A percentile compares a stretch with the other conserved stretches of the same genome.
phyloP scores from a whole-genome alignment of 1,140 invertebrate species.

The Aricia agestis region DNA sequence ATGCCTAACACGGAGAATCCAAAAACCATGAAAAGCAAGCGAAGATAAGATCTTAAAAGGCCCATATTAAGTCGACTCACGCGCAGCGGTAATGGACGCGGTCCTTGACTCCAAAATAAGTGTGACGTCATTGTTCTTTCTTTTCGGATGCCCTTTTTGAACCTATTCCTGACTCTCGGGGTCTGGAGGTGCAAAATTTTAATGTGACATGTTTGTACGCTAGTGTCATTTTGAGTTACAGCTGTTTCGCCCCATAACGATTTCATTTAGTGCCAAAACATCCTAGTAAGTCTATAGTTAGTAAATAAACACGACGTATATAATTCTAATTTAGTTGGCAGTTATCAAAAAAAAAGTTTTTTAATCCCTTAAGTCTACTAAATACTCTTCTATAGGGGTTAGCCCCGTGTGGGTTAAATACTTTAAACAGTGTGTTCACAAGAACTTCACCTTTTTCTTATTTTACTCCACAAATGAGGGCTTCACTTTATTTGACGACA shows the following conservation, averaged over 20 bases:
- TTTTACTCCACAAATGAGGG: neutral
- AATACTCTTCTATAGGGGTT: too few species aligned
- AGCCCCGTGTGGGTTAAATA: neutral
- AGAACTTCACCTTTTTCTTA: neutral
- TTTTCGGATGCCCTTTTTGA: slow-evolving; percentile 20
- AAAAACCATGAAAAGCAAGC: slow-evolving; percentile 43
- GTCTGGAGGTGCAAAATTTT: too few species aligned
- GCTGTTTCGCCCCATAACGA: too few species aligned
- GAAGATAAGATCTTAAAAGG: slow-evolving; percentile 36
- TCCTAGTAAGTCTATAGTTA: too few species aligned
- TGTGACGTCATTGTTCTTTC: slow-evolving; percentile 35
- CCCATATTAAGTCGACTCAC: slow-evolving; percentile 42
- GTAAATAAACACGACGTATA: too few species aligned
- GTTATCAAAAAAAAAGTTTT: too few species aligned
- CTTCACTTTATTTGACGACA: neutral
- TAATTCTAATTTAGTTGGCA: too few species aligned
- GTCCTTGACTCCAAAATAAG: slow-evolving; percentile 53
- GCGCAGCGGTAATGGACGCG: slow-evolving; percentile 43
- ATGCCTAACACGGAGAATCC: slow-evolving; percentile 27
- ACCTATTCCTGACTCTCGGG: neutral
- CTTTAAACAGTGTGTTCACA: too few species aligned
- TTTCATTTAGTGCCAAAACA: too few species aligned
- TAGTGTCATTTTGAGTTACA: too few species aligned
- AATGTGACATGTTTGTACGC: too few species aligned
- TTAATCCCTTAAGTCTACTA: too few species aligned